Conservation (phyloP, 1,140 invertebrate genomes). For the Brachystomella parvula region DNA sequence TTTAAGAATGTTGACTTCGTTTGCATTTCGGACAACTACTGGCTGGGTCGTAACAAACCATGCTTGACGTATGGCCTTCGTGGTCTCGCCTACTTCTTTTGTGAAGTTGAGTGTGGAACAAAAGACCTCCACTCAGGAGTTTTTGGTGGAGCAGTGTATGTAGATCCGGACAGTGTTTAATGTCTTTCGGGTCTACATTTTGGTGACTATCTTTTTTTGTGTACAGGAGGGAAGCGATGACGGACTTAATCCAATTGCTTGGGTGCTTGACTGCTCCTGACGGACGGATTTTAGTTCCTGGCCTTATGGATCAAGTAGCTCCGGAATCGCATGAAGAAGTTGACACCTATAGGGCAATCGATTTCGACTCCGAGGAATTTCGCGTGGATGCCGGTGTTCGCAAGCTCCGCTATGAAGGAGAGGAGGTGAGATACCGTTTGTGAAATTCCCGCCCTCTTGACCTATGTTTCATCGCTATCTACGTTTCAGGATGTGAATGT, state of each 20-base stretch:
- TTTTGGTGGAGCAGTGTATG: slow-evolving; percentile 80
- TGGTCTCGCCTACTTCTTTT: slow-evolving; percentile 84
- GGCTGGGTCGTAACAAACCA: slow-evolving; percentile 91
- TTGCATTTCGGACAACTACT: slow-evolving; percentile 98
- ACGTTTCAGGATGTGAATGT: slow-evolving; percentile 3
- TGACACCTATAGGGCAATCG: slow-evolving; percentile 72
- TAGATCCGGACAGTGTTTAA: not conserved
- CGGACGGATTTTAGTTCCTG: slow-evolving; percentile 72
- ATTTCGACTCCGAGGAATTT: slow-evolving; percentile 81
- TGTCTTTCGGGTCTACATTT: slow-evolving; percentile 17
- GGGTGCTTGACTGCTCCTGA: slow-evolving; percentile 72
- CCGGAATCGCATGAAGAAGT: slow-evolving; percentile 65
- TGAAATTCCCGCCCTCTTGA: not conserved
- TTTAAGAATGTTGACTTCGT: slow-evolving; percentile 74
- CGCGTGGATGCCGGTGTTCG: slow-evolving; percentile 60
- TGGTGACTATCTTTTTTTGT: too few species aligned
- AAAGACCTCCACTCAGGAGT: slow-evolving; percentile 95
- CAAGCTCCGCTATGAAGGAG: slow-evolving; percentile 62
- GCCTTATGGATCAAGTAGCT: slow-evolving; percentile 69
- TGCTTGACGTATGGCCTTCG: slow-evolving; percentile 94
- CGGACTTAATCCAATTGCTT: slow-evolving; percentile 76
- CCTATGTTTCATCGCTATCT: not conserved
- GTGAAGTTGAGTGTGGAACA: slow-evolving; percentile 78
- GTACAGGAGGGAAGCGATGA: slow-evolving; percentile 70
- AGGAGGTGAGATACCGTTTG: slow-evolving; percentile 52